A percentile compares a stretch with the other conserved stretches of the same genome.
Conservation (phyloP, 2,888 invertebrate genomes). For the Choreutis nemorana region DNA sequence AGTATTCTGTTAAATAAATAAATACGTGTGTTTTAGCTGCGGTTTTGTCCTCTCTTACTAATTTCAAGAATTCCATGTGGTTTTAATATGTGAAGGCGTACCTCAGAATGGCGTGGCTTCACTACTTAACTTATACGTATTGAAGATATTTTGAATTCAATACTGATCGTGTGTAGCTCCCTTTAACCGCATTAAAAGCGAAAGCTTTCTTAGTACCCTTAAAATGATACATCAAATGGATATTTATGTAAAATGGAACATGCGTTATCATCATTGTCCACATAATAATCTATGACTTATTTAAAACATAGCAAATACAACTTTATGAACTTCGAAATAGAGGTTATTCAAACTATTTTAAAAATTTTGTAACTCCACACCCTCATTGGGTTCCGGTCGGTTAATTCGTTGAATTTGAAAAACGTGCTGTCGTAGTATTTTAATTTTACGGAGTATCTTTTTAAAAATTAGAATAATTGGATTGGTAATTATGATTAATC, state of each 20-base stretch:
- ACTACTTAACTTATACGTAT: too few relatives aligned
- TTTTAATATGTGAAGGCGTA: too few relatives aligned
- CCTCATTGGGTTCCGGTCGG: constrained; percentile 10
- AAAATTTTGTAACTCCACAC: constrained; percentile 7
- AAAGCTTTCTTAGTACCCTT: too few relatives aligned
- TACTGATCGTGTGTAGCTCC: too few relatives aligned
- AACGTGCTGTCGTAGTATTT: constrained; percentile 18
- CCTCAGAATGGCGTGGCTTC: too few relatives aligned
- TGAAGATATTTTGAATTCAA: too few relatives aligned
- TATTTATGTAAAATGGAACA: constrained; percentile 15
- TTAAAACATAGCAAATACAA: constrained; percentile 2
- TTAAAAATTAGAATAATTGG: constrained; percentile 32
- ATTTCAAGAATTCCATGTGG: too few relatives aligned
- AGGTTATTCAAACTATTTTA: neutral
- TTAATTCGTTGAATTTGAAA: constrained; percentile 15
- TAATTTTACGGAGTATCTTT: constrained; percentile 22
- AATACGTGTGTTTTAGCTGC: too few relatives aligned
- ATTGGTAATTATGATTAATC: constrained; percentile 31
- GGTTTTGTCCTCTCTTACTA: too few relatives aligned
- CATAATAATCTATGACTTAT: constrained; percentile 2
- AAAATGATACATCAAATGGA: constrained; percentile 18
- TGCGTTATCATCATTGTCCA: constrained; percentile 14
- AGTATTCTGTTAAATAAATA: too few relatives aligned
- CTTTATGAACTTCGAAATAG: neutral
- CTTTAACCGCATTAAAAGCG: too few relatives aligned